Base-by-base conservation (phyloP, 2,113 vertebrate genomes). In the Forbesichthys papilliferus region DNA sequence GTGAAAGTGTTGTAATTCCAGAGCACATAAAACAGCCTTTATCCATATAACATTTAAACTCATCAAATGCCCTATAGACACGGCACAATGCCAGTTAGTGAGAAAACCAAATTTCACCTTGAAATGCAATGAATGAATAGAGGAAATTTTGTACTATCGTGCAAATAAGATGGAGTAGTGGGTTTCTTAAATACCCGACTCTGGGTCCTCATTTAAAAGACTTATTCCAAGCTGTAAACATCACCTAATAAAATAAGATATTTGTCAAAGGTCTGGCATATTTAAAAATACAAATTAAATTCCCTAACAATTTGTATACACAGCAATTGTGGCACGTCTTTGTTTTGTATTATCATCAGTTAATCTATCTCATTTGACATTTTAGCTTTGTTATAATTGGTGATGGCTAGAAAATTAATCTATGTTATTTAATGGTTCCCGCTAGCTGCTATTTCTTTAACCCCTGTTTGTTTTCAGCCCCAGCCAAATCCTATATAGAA, bases 391-490 rank as follows among this genome's bases (percentile, higher is more conserved):
- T 68, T 78, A 14, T 55, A 47, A 78, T 66, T 52, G 13, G 49
- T 14, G 49, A 52, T 4, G 49, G 13, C 49, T 14, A 11, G 13
- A 14, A 52, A 52, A 10, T 4, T 5, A 48, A 66, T 56, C 48
- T 64, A 55, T 18, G 66, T 2, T 53, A 20, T 48, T 9, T 16
- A 48, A 9, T 11, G 27, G 13, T 36, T 51, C 54, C 58, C n/a
- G 34, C 73, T 51, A 14, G 16, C 20, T 34, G 48, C 61, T 74
- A 66, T 76, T 70, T 80, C 66, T 64, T 52, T 74, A 68, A 83
- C 78, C 68, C 62, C 18, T 59, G 49, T 42, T n/a, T 67, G 48
- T 36, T 42, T 61, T 61, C 6, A 59, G 57, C 57, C 68, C 27
- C 12, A 76, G 34, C 66, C n/a, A 34, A 47, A 12, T 66, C 48